phyloP scores from a whole-genome alignment of 1,140 invertebrate genomes.

The Pristionchus pacificus region DNA sequence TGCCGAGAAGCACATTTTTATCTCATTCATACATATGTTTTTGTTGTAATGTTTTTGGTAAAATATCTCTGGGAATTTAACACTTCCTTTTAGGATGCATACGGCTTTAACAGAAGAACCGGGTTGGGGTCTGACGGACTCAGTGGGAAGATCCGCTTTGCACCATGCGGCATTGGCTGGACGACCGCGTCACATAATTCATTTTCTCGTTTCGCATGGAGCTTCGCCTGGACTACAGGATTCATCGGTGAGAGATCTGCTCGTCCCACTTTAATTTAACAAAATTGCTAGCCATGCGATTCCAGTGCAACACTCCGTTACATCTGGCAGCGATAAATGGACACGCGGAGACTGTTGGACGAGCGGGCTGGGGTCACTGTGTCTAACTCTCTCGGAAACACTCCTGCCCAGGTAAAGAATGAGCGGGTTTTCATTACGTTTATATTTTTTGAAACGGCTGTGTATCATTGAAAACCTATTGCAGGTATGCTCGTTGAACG shows the following conservation, averaged over 20 bases:
- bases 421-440: background rate
- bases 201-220: background rate
- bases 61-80: too few species aligned
- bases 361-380: background rate
- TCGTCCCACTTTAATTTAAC: too few species aligned
- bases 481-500: background rate
- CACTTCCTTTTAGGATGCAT: too few species aligned
- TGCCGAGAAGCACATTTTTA: too few species aligned
- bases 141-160: background rate
- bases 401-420: background rate
- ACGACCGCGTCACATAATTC: background rate
- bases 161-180: background rate
- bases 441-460: background rate
- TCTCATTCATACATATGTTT: too few species aligned
- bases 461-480: background rate
- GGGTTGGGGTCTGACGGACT: background rate
- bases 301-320: background rate
- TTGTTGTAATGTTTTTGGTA: too few species aligned
- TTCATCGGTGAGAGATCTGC: background rate
- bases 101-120: background rate
- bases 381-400: background rate
- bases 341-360: background rate
- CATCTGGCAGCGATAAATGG: background rate
- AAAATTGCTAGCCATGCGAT: background rate
- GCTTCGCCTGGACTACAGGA: background rate